phyloP scores from a whole-genome alignment of 2,113 vertebrate genomes.

The Ochotona curzoniae region DNA sequence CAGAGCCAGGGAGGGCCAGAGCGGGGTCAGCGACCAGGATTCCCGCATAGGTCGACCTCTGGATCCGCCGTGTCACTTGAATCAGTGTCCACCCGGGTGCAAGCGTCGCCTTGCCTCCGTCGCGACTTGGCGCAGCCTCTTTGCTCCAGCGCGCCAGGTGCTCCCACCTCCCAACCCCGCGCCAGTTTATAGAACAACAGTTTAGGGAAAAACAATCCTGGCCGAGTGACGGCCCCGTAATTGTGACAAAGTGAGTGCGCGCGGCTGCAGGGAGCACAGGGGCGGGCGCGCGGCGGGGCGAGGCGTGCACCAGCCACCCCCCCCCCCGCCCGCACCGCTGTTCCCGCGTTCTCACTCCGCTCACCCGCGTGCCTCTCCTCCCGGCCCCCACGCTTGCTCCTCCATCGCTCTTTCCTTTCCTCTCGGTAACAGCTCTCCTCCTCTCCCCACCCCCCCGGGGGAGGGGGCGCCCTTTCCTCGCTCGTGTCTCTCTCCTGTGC shows the following conservation, averaged over 20 bases:
- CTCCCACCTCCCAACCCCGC: constrained; percentile 27
- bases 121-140: background rate
- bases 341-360: constrained; percentile 68
- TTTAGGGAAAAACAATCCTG: constrained; percentile 82
- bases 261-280: constrained; percentile 54
- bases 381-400: constrained; percentile 8
- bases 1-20: background rate
- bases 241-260: constrained; percentile 83
- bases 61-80: background rate
- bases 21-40: background rate
- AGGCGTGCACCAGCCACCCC: background rate
- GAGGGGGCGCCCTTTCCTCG: background rate
- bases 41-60: background rate
- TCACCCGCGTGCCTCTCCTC: constrained; percentile 67
- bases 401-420: constrained; percentile 68
- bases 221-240: constrained; percentile 81
- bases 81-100: background rate
- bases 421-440: background rate
- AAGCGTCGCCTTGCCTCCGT: background rate
- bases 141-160: background rate
- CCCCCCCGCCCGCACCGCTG: background rate
- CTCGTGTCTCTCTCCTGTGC: constrained; percentile 3
- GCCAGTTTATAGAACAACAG: constrained; percentile 79
- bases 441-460: background rate
- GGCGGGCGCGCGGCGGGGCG: constrained; percentile 59